Evolutionary conservation across 2,797 vertebrate genomes (phyloP).

Genomic region (Glossophaga mutica): DNA sequence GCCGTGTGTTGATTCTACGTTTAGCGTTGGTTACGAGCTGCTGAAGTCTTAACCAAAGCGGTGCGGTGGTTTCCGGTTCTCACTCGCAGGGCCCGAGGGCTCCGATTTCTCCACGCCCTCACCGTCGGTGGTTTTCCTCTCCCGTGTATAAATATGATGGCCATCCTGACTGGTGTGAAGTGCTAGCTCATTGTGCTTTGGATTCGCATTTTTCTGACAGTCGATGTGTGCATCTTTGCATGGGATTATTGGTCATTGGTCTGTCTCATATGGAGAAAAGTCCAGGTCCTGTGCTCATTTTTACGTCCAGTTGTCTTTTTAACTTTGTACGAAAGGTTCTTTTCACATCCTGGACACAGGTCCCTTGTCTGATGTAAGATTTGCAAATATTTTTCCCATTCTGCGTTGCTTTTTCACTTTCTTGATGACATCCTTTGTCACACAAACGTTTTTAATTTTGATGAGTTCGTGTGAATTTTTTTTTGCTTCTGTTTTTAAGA

Average conservation of each 20-base stretch:
- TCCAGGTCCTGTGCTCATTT: background rate
- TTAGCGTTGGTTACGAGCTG: background rate
- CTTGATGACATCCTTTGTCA: background rate
- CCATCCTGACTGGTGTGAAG: background rate
- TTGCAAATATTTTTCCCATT: background rate
- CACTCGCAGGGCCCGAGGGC: rapidly evolving
- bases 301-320: background rate
- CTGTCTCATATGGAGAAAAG: background rate
- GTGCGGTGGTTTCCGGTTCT: background rate
- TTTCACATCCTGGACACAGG: background rate
- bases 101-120: background rate
- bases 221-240: background rate
- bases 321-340: background rate
- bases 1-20: background rate
- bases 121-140: background rate
- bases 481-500: background rate
- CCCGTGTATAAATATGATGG: background rate
- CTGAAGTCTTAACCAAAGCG: background rate
- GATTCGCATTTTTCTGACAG: background rate
- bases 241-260: background rate
- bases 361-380: background rate
- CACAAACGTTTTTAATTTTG: background rate
- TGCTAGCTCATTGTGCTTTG: background rate
- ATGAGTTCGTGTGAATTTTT: background rate
- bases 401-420: background rate